Conservation (phyloP, 2,888 invertebrate genomes). For the Pseudoips prasinana region DNA sequence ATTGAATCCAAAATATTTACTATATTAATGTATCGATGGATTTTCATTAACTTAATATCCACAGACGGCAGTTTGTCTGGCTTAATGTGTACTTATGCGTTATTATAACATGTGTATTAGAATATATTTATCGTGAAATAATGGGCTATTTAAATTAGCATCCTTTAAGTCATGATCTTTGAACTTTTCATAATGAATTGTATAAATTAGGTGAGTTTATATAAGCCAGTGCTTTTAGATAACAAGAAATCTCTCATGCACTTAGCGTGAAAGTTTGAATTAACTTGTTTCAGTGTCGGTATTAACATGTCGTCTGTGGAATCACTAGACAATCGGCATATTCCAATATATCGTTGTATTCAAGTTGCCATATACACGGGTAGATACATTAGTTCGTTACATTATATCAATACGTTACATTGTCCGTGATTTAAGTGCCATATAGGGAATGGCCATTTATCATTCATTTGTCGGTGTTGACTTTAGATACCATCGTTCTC, state of each 20-base stretch:
- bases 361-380: constrained; percentile 63
- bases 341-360: constrained; percentile 45
- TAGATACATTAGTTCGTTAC: constrained; percentile 45
- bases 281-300: no score
- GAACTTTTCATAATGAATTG: no score
- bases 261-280: no score
- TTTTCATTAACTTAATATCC: constrained; percentile 36
- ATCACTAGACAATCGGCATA: constrained; percentile 39
- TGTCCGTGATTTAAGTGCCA: constrained; percentile 74
- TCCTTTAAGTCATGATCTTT: no score
- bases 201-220: no score
- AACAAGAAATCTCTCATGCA: no score
- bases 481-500: constrained; percentile 30
- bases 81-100: constrained; percentile 27
- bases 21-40: constrained; percentile 50
- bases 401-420: constrained; percentile 40
- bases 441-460: constrained; percentile 53
- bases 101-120: constrained; percentile 20
- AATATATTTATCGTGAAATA: constrained; percentile 21
- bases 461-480: constrained; percentile 39
- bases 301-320: constrained; percentile 28
- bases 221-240: no score
- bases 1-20: constrained; percentile 49
- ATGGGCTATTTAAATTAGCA: constrained; percentile 23
- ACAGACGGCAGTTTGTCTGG: constrained; percentile 31